A percentile compares a stretch with the other conserved stretches of the same genome.
Conservation (phyloP, 2,113 vertebrate species). For the Burhinus bistriatus region DNA sequence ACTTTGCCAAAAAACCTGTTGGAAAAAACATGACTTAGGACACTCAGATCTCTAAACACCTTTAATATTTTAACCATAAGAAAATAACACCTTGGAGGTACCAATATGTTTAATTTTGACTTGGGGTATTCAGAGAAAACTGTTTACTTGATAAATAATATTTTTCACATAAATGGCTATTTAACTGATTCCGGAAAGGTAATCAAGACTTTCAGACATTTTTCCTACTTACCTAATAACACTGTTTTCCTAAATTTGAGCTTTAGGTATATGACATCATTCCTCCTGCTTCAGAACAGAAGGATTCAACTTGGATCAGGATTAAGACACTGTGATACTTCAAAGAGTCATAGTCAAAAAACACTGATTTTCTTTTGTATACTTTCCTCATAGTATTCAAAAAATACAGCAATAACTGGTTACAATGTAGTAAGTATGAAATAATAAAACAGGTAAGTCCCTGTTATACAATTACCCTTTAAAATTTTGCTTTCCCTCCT, state of each 20-base stretch:
- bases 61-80: neutral
- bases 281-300: neutral
- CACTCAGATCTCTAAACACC: neutral
- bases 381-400: accelerated
- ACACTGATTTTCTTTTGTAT: neutral
- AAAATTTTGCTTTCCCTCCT: neutral
- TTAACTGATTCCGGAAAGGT: neutral
- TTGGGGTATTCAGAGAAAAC: neutral
- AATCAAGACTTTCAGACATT: neutral
- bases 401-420: neutral
- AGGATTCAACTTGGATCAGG: neutral
- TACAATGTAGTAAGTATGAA: neutral
- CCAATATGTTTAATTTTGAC: neutral
- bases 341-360: neutral
- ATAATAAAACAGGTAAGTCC: neutral
- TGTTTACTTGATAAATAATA: neutral
- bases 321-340: neutral
- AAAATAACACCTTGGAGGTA: neutral
- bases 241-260: neutral
- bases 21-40: neutral
- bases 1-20: neutral
- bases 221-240: neutral
- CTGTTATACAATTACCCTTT: neutral
- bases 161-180: neutral
- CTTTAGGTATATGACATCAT: neutral